A percentile compares a stretch with the other conserved stretches of the same genome.
These are phyloP conservation scores for Sarcophilus harrisii DNA, from an alignment of 2,797 vertebrate genomes.

Conservation along the genomic window DNA sequence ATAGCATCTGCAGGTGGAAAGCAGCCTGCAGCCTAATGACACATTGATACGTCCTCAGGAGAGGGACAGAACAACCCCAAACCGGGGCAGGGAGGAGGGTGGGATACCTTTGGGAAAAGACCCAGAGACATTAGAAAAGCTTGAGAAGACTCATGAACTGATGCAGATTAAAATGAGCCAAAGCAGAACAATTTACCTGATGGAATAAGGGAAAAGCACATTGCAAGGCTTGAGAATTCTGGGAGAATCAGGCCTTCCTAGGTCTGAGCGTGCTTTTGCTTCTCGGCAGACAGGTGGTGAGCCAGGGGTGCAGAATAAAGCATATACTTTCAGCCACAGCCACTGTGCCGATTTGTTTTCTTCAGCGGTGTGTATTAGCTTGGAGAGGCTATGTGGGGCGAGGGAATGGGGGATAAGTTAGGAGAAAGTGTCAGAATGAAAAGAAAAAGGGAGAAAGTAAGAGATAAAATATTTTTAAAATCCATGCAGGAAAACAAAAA, in stretches of 20 bases:
- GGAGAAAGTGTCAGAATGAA: not conserved
- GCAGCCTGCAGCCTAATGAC: not conserved
- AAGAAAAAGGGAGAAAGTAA: not conserved
- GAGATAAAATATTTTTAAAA: not conserved
- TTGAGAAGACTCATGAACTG: not conserved
- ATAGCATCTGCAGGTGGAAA: not conserved
- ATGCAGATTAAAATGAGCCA: not conserved
- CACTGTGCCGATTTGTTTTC: not conserved
- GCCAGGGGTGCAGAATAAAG: not conserved
- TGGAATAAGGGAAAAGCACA: not conserved
- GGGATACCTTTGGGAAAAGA: not conserved
- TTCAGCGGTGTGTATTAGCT: not conserved
- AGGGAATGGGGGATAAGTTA: not conserved
- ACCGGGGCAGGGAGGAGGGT: not conserved
- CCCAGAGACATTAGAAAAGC: not conserved
- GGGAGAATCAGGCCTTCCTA: not conserved
- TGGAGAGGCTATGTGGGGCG: not conserved
- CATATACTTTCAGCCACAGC: not conserved
- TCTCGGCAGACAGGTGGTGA: not conserved
- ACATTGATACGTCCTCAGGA: too few species aligned
- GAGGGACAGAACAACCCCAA: not conserved
- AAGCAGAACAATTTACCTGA: not conserved
- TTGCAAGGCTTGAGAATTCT: not conserved
- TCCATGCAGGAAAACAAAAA: not conserved
- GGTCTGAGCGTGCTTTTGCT: not conserved